Base-by-base conservation (phyloP, 2,888 invertebrate species). In the Reticulitermes lucifugus region DNA sequence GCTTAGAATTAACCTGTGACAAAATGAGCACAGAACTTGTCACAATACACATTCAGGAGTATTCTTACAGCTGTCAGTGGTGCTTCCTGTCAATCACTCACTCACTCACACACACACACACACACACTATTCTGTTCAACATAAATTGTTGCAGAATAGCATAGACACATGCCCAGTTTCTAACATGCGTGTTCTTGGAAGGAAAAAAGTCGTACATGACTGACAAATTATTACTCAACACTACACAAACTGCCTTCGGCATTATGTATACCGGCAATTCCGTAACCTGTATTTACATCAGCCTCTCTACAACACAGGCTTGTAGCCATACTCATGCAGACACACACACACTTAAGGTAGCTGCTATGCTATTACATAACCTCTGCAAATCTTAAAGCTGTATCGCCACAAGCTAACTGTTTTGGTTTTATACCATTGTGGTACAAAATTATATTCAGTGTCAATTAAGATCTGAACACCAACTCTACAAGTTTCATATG, bases 361-460 rank as follows among this genome's bases (percentile, higher is more conserved):
- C 79, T 79, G 22, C 79, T 79, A 79, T 25, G 65, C 65, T 65
- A 25, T 65, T 65, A 25, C n/a, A 25, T n/a, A n/a, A 65, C 65
- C 65, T 65, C 65, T 65, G 65, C 65, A n/a, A 65, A 65, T 65
- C 65, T 65, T 65, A 65, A 65, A 65, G 65, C 65, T n/a, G n/a
- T n/a, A 25, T 65, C 65, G n/a, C 65, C 65, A n/a, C n/a, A 65
- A 65, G 65, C 65, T 65, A 65, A 65, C n/a, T 65, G 65, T 25
- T n/a, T 65, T 65, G 10, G 65, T 65, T 65, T 65, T 65, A 65
- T 5, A n/a, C 65, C 65, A 25, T 25, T 65, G 65, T 65, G 65
- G 65, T 65, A 65, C 65, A 65, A 65, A 65, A 65, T 65, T 65
- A 65, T 65, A 25, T 12, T 65, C 65, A 25, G 25, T 65, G 65